phyloP scores from a whole-genome alignment of 2,113 vertebrate species.

The Rhynchopsitta pachyrhyncha region DNA sequence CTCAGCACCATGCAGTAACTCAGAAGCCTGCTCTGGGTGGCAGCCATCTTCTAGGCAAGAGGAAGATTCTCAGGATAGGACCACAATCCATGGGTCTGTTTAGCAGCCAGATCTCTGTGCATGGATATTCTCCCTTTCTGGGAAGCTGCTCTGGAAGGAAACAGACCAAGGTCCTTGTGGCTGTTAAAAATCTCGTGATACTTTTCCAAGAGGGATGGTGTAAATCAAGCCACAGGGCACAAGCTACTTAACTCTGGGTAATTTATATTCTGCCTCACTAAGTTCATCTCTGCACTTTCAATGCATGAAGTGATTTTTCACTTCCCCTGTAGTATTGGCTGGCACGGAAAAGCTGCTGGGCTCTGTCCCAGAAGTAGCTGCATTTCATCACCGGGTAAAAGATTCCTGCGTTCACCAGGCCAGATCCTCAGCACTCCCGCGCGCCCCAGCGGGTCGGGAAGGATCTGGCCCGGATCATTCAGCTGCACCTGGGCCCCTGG shows the following conservation, averaged over 20 bases:
- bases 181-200: conserved; percentile 47
- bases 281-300: conserved; percentile 64
- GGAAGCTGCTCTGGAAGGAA: conserved; percentile 13
- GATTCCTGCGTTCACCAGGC: background rate
- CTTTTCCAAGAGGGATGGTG: conserved; percentile 21
- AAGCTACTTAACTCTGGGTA: background rate
- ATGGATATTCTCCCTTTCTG: background rate
- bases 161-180: conserved; percentile 12
- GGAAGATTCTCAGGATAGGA: background rate
- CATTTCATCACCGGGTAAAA: conserved; percentile 55
- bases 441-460: background rate
- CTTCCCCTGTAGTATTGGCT: conserved; percentile 63
- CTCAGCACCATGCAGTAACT: background rate
- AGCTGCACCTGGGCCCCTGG: background rate
- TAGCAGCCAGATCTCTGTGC: background rate
- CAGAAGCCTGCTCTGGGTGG: background rate
- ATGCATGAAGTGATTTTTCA: conserved; percentile 60
- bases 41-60: background rate
- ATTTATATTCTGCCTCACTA: conserved; percentile 57
- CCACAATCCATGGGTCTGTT: rapidly evolving
- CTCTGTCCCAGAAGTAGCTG: conserved; percentile 64
- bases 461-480: background rate
- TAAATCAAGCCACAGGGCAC: conserved; percentile 53
- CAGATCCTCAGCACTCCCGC: background rate
- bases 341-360: conserved; percentile 59